Base-by-base conservation (phyloP, 2,888 invertebrate genomes). In the Agonopterix heracliana region DNA sequence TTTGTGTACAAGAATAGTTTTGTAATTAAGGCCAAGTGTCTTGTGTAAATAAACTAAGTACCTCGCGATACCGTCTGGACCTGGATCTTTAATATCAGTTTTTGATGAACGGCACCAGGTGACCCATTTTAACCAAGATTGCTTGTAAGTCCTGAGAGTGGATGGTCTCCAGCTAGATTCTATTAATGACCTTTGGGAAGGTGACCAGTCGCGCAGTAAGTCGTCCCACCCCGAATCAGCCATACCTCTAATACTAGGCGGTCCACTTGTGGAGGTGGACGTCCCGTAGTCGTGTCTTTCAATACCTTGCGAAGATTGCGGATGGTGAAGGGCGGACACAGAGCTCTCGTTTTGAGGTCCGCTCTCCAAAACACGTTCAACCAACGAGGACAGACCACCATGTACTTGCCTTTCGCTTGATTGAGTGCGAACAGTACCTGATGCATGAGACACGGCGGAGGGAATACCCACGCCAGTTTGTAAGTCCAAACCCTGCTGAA, bases 401-500 rank as follows among this genome's bases (percentile, higher is more conserved):
- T 36, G 36, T 36, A 36, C 36, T 36, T 36, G 36, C 36, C 36
- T 36, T 36, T 10, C 10, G 36, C 36, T 36, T 36, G 2, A 36
- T 36, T 36, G 2, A 36, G 9, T 36, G 36, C 36, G 9, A 36
- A 9, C 36, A 35, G 9, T 5, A 35, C 35, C 9, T 35, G 35
- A 5, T 35, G 54, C 8, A 58, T 53, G 41, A 55, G 35, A 2
- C 44, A 43, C 34, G 57, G 55, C 9, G 55, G 57, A 9, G 57
- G 55, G 40, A 57, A 57, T 9, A 54, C 38, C 55, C 54, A 57
- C 1, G 50, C 54, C 14, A 52, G 47, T 2, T 38, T 38, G 44
- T 35, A 57, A 2, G 11, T 1, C 57, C 55, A 57, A 7, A 3
- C 9, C 13, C 44, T 13, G 42, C 51, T 54, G 51, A 55, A 57